Evolutionary conservation across 2,888 invertebrate genomes (phyloP).

Genomic region (Cataglyphis albicans): DNA sequence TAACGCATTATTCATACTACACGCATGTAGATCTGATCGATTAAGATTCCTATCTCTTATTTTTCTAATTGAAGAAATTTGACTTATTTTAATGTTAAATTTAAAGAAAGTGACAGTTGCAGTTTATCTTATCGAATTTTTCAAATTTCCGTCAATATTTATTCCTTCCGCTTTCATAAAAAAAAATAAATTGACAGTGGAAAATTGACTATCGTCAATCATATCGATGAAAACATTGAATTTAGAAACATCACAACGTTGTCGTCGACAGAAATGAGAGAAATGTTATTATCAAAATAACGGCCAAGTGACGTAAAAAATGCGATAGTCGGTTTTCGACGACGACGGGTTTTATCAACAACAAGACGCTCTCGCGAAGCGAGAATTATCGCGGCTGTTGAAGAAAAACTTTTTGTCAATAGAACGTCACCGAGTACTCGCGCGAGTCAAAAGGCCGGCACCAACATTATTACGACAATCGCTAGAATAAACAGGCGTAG

Average conservation of each 20-base stretch:
- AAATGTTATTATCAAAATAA: conserved; percentile 34
- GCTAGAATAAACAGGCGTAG: conserved; percentile 46
- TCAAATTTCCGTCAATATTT: neutral
- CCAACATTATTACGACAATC: conserved; percentile 16
- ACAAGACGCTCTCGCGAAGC: neutral
- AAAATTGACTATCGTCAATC: neutral
- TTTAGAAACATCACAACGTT: neutral
- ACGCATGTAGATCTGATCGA: neutral
- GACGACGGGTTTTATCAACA: conserved; percentile 16
- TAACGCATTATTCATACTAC: neutral
- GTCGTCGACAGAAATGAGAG: neutral
- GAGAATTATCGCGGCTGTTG: conserved; percentile 18
- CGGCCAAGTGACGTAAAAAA: conserved; percentile 10
- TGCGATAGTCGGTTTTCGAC: conserved; percentile 3
- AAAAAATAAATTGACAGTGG: neutral
- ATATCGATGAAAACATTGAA: neutral
- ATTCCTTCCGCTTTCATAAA: neutral
- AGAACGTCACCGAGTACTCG: neutral
- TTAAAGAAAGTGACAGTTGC: neutral
- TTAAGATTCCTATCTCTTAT: neutral
- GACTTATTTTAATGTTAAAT: neutral
- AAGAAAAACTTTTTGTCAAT: conserved; percentile 18
- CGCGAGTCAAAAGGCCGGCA: conserved; percentile 13
- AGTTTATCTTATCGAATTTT: neutral
- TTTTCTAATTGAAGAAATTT: neutral